These are phyloP conservation scores for Aphidius ervi DNA, from an alignment of 1,140 invertebrate species.

Conservation along the genomic window DNA sequence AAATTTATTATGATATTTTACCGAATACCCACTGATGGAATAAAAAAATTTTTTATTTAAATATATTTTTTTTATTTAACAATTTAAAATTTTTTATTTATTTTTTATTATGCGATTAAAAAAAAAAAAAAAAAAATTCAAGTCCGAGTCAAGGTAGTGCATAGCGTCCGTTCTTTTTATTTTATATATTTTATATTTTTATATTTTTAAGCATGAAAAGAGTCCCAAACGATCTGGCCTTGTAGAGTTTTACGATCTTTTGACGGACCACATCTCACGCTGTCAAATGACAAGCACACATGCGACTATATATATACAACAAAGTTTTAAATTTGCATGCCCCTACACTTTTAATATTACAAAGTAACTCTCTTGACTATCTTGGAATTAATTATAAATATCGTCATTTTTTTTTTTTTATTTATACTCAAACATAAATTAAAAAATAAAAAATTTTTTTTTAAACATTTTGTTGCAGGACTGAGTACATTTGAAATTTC, in stretches of 20 bases:
- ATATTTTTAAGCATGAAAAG: slow-evolving; percentile 2
- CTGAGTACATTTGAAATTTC: too few relatives aligned
- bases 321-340: slow-evolving; percentile 31
- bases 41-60: slow-evolving; percentile 15
- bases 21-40: not conserved
- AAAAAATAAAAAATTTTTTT: too few relatives aligned
- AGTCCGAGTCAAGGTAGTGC: not conserved
- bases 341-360: slow-evolving; percentile 16
- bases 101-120: too few relatives aligned
- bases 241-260: slow-evolving; percentile 30
- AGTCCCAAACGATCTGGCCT: slow-evolving; percentile 25
- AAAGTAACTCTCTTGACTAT: not conserved
- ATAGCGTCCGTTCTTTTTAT: not conserved
- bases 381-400: too few relatives aligned
- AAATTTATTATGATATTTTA: slow-evolving; percentile 15
- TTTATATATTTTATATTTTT: slow-evolving; percentile 1
- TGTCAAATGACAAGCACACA: slow-evolving; percentile 21
- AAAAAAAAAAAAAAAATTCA: not conserved
- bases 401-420: not conserved
- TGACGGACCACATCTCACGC: slow-evolving; percentile 34
- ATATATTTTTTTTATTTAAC: slow-evolving; percentile 4
- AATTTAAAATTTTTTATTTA: not conserved
- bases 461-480: too few relatives aligned
- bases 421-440: not conserved
- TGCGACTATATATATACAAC: slow-evolving; percentile 20